Conservation (phyloP, 2,113 vertebrate species). For the Percina caprodes region DNA sequence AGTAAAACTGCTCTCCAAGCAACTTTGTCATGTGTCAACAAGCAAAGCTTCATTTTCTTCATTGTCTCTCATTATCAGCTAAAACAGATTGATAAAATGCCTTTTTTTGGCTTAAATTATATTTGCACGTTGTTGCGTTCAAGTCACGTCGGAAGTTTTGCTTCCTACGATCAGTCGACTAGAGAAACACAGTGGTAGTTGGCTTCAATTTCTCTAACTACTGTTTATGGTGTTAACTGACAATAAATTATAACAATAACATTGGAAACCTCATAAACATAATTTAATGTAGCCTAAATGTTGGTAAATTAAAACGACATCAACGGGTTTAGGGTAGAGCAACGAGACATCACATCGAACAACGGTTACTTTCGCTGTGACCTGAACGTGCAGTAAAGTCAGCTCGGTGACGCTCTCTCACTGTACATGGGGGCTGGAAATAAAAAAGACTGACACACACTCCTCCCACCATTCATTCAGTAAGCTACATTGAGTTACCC, state of each 20-base stretch:
- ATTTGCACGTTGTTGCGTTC: conserved; percentile 55
- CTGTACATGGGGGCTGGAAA: conserved; percentile 46
- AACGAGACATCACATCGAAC: fast-evolving
- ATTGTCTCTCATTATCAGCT: conserved; percentile 1
- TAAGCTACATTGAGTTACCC: conserved; percentile 21
- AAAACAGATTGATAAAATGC: background rate
- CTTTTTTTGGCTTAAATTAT: background rate
- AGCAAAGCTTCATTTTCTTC: background rate
- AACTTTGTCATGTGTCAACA: background rate
- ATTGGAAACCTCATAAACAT: fast-evolving
- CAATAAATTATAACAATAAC: fast-evolving
- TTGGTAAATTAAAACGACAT: background rate
- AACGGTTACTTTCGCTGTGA: background rate
- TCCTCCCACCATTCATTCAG: conserved; percentile 55
- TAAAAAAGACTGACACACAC: conserved; percentile 47
- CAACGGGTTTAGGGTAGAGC: background rate
- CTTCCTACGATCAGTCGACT: fast-evolving
- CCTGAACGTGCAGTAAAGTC: conserved; percentile 54
- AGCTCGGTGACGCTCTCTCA: conserved; percentile 47
- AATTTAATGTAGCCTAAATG: fast-evolving
- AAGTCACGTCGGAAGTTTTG: background rate
- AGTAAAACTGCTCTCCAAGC: background rate
- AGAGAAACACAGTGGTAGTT: background rate
- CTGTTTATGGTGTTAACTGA: no score
- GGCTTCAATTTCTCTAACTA: background rate